Percentiles rank a stretch among this genome's conserved stretches.
Evolutionary conservation across 2,113 vertebrate genomes (phyloP).

Genomic region (Miniopterus natalensis): DNA sequence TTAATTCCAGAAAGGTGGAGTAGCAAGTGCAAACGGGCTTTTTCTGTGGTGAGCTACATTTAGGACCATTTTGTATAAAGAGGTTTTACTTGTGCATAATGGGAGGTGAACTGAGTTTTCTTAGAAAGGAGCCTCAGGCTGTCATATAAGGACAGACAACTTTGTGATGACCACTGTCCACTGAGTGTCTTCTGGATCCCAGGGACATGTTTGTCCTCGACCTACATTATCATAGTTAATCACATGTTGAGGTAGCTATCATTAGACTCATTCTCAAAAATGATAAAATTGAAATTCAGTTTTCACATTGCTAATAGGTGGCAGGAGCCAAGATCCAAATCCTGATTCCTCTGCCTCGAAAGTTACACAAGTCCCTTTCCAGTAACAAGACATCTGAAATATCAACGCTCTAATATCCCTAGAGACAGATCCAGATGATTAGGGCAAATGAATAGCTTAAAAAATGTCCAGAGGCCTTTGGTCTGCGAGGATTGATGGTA

Average conservation of each 20-base stretch:
- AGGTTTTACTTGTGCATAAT: background rate
- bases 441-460: background rate
- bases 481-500: fast-evolving
- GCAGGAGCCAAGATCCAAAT: background rate
- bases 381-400: background rate
- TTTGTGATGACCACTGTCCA: background rate
- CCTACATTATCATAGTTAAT: background rate
- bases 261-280: background rate
- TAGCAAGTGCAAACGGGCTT: background rate
- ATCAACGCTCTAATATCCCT: background rate
- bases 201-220: background rate
- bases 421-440: background rate
- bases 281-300: background rate
- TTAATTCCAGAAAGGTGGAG: constrained; percentile 18
- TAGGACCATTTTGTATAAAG: background rate
- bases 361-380: background rate
- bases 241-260: background rate
- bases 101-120: background rate
- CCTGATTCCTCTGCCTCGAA: background rate
- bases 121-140: background rate
- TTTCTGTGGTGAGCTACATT: background rate
- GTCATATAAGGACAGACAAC: background rate
- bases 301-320: background rate
- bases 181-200: background rate
- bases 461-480: background rate